Evolutionary conservation across 64 coral and sea anemone species (phyloP).

Genomic region (Pocillopora damicornis): DNA sequence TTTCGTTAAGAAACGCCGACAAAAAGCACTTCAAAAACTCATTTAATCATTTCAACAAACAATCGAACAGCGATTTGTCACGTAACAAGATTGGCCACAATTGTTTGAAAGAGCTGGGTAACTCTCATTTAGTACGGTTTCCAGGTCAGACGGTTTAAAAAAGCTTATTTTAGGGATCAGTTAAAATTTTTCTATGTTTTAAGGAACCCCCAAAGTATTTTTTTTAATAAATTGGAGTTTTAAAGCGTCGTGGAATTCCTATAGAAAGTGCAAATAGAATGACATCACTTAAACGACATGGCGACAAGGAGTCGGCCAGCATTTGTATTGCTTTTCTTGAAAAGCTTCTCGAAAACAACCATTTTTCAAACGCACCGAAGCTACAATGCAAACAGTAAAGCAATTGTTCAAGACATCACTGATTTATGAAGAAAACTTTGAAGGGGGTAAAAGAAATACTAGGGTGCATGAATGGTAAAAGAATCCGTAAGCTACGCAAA

Average conservation of each 20-base stretch:
- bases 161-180: neutral
- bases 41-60: conserved; percentile 3
- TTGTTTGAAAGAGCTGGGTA: neutral
- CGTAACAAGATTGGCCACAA: neutral
- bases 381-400: neutral
- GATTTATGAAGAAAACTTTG: conserved; percentile 35
- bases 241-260: neutral
- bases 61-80: conserved; percentile 12
- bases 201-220: no score
- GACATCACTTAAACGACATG: neutral
- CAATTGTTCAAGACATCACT: neutral
- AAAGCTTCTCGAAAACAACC: neutral
- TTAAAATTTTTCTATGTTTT: neutral
- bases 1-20: neutral
- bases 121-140: neutral
- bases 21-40: neutral
- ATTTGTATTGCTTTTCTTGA: neutral
- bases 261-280: neutral
- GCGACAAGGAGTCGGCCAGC: neutral
- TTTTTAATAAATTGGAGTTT: no score
- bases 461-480: neutral
- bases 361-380: neutral
- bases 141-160: neutral
- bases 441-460: conserved; percentile 32
- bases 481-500: neutral